Conservation (phyloP, 2,888 invertebrate species). For the Heliconius ethilla region DNA sequence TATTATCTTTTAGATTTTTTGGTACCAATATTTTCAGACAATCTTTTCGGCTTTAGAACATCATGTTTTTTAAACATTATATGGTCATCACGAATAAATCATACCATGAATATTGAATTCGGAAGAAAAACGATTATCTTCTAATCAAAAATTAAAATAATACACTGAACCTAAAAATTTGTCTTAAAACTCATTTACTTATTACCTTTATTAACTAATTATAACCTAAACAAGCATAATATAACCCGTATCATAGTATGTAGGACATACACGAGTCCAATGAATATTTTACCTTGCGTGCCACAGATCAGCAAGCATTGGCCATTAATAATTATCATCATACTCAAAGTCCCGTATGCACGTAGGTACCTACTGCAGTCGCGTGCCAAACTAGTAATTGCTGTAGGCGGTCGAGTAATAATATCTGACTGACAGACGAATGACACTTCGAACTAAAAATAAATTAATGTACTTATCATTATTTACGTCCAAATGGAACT, state of each 20-base stretch:
- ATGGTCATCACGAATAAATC: slow-evolving; percentile 23
- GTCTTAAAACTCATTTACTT: neutral
- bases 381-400: slow-evolving; percentile 39
- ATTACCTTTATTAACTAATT: neutral
- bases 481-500: slow-evolving; percentile 28
- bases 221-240: no score
- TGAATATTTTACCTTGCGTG: slow-evolving; percentile 21
- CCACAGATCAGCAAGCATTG: slow-evolving; percentile 18
- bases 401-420: slow-evolving; percentile 34
- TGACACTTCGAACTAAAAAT: slow-evolving; percentile 40
- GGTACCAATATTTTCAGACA: no score
- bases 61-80: neutral
- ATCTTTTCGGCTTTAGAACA: neutral
- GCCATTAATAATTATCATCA: slow-evolving; percentile 34
- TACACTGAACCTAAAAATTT: neutral
- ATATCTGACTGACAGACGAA: slow-evolving; percentile 39
- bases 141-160: no score
- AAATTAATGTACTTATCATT: slow-evolving; percentile 27
- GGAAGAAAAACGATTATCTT: no score
- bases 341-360: slow-evolving; percentile 31
- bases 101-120: neutral
- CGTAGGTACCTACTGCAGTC: slow-evolving; percentile 21
- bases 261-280: neutral
- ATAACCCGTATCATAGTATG: neutral
- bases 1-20: no score